Evolutionary conservation across 2,797 vertebrate genomes (phyloP).

Genomic region (Acipenser transmontanus): DNA sequence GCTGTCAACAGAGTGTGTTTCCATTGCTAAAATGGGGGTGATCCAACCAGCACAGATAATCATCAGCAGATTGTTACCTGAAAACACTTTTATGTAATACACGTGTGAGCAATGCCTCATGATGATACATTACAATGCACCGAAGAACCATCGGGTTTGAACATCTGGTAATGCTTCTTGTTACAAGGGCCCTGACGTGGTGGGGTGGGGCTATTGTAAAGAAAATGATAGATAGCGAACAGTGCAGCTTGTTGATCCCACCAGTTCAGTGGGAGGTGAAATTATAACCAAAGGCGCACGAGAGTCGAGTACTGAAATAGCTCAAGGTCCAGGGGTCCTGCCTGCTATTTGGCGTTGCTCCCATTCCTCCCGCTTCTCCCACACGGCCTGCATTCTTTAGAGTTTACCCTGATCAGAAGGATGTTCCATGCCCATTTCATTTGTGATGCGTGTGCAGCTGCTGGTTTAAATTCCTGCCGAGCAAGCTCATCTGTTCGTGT

Average conservation of each 20-base stretch:
- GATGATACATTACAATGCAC: background rate
- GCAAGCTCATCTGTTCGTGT: slow-evolving; percentile 34
- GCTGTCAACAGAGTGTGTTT: background rate
- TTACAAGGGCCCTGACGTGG: too few relatives aligned
- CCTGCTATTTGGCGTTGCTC: background rate
- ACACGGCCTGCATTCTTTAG: background rate
- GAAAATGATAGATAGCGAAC: too few relatives aligned
- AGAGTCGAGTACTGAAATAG: background rate
- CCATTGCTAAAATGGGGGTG: background rate
- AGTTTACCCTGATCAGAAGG: background rate
- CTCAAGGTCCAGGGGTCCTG: background rate
- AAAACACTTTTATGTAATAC: background rate
- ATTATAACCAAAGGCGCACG: too few relatives aligned
- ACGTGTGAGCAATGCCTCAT: background rate
- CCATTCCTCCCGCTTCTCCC: background rate
- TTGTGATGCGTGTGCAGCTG: slow-evolving; percentile 15
- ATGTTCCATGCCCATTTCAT: slow-evolving; percentile 9
- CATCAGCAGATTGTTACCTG: background rate
- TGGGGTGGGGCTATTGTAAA: too few relatives aligned
- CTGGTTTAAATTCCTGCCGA: slow-evolving; percentile 40
- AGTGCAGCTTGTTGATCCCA: too few relatives aligned
- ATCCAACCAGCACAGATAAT: background rate
- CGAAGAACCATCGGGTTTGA: background rate
- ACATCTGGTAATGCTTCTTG: background rate
- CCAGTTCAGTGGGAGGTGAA: too few relatives aligned